Evolutionary conservation across 2,888 invertebrate genomes (phyloP).

Genomic region (Machimus rusticus): DNA sequence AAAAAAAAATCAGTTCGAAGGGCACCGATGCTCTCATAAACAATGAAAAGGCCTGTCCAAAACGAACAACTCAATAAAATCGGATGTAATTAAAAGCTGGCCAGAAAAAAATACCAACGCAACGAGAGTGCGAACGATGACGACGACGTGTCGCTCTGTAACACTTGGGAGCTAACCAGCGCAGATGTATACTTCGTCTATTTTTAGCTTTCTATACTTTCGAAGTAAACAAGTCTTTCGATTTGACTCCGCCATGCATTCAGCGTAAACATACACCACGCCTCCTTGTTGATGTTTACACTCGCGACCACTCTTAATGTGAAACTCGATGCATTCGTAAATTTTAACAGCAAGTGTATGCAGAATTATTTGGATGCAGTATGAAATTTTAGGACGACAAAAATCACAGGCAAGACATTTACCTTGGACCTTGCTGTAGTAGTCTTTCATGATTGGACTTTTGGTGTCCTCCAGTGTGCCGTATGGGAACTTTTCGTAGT

Average conservation of each 20-base stretch:
- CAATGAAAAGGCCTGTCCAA: background rate
- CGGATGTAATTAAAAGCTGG: background rate
- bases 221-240: background rate
- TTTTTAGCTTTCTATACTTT: slow-evolving; percentile 19
- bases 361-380: background rate
- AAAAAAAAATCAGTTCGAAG: background rate
- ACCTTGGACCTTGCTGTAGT: slow-evolving; percentile 62
- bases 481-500: slow-evolving; percentile 65
- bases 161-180: background rate
- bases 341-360: background rate
- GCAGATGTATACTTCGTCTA: background rate
- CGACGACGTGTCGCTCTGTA: background rate
- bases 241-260: background rate
- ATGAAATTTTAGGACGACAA: background rate
- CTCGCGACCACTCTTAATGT: background rate
- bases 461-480: slow-evolving; percentile 57
- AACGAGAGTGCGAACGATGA: background rate
- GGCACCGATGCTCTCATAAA: background rate
- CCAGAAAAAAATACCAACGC: background rate
- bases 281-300: slow-evolving; percentile 40
- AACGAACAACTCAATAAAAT: background rate
- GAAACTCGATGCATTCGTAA: background rate
- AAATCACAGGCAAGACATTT: slow-evolving; percentile 39
- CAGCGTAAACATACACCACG: slow-evolving; percentile 16
- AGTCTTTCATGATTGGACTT: slow-evolving; percentile 56